Evolutionary conservation across 1,140 invertebrate species (phyloP), one percentile per base, ranked within the genome.

Genomic region (Caenorhabditis tropicalis): DNA sequence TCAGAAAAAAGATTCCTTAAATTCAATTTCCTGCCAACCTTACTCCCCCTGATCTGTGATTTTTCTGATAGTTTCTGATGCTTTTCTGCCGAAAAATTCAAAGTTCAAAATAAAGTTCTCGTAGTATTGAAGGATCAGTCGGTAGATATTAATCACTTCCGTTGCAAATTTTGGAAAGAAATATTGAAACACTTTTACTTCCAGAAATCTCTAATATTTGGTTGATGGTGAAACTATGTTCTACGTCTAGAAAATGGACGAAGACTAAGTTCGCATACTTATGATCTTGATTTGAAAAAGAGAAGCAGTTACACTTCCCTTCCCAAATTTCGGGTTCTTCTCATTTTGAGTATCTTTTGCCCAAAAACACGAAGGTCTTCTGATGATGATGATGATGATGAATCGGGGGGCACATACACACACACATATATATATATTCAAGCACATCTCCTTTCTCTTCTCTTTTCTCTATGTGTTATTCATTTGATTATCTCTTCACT

Each of bases 401-500:
- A 74, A 74, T 74, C 33, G 36, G 36, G 65, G 36, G 65, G n/a
- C n/a, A n/a, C n/a, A n/a, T n/a, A n/a, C 65, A 74, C 5, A 74
- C 36, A 74, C 65, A 43, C 65, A 74, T 10, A 74, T 36, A 74
- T 36, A 65, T n/a, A 43, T 31, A 74, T 74, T 15, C 65, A 74
- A 74, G 65, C 65, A 74, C 65, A 74, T 74, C 65, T 43, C 43
- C 65, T 74, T 58, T 43, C 36, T 74, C 36, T 24, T 24, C 29
- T 43, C 29, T 43, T 74, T 74, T 74, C 65, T 43, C 65, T 74
- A 43, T 74, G 65, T 74, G 36, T 74, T 36, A 74, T 74, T 74
- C 65, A 74, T 74, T 74, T 74, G 65, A 74, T 74, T 74, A 74
- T 74, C 65, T 43, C 36, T 74, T 74, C 65, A 74, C 65, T 74